Evolutionary conservation across 2,888 invertebrate species (phyloP).

Genomic region (Dryadula phaetusa): DNA sequence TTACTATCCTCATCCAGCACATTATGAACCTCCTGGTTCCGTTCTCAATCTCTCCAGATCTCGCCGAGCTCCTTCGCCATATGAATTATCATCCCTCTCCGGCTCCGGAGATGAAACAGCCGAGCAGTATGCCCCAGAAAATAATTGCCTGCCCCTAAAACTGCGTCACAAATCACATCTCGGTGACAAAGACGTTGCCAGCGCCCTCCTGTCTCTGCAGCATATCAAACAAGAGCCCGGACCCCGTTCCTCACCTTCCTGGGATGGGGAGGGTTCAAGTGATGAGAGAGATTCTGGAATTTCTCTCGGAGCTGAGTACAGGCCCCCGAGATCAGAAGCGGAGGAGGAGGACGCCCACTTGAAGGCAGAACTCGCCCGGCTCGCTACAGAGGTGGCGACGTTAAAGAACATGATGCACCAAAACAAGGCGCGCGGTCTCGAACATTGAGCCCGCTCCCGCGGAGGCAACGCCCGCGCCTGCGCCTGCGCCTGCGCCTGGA

Average conservation of each 20-base stretch:
- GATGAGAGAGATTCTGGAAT: slow-evolving; percentile 96
- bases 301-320: slow-evolving; percentile 90
- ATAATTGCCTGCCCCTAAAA: slow-evolving; percentile 94
- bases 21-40: slow-evolving; percentile 85
- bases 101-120: slow-evolving; percentile 83
- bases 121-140: slow-evolving; percentile 84
- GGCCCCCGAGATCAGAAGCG: slow-evolving; percentile 69
- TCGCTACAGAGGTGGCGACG: slow-evolving; percentile 95
- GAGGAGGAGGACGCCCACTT: slow-evolving; percentile 89
- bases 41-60: slow-evolving; percentile 89
- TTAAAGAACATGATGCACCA: slow-evolving; percentile 92
- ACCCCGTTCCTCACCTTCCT: slow-evolving; percentile 91
- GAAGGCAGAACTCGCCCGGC: slow-evolving; percentile 92
- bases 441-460: slow-evolving; percentile 69
- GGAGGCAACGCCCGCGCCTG: slow-evolving; percentile 49
- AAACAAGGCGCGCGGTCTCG: slow-evolving; percentile 79
- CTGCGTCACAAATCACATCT: slow-evolving; percentile 95
- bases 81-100: slow-evolving; percentile 91
- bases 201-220: slow-evolving; percentile 91
- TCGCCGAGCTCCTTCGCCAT: slow-evolving; percentile 89
- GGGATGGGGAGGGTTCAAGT: slow-evolving; percentile 95
- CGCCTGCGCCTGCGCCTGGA: slow-evolving; percentile 56
- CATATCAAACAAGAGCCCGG: slow-evolving; percentile 95
- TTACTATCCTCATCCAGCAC: slow-evolving; percentile 82
- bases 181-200: slow-evolving; percentile 94